Conservation (phyloP, 2,888 invertebrate species). For the Orthosia cruda region DNA sequence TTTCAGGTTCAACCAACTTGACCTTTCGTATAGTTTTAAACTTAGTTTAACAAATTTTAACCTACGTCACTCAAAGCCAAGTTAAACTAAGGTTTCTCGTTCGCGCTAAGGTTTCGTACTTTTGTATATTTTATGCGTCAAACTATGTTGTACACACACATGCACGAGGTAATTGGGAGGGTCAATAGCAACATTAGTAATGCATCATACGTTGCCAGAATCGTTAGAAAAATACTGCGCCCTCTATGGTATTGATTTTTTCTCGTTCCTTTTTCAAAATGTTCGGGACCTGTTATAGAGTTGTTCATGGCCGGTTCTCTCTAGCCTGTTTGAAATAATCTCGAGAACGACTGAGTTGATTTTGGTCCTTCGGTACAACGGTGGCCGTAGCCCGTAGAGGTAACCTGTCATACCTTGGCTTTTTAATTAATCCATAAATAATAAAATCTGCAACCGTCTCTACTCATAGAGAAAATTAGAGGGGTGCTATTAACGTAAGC, state of each 20-base stretch:
- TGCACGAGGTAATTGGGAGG: constrained; percentile 56
- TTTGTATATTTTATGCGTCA: constrained; percentile 28
- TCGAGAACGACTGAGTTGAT: not conserved
- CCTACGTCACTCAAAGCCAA: constrained; percentile 29
- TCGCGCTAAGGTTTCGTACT: constrained; percentile 41
- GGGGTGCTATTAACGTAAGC: constrained; percentile 26
- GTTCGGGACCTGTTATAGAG: not conserved
- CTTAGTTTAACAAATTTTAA: constrained; percentile 21
- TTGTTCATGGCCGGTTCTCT: not conserved
- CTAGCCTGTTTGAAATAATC: not conserved
- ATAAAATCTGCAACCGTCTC: constrained; percentile 15
- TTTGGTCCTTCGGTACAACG: not conserved
- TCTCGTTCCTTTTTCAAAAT: constrained; percentile 18
- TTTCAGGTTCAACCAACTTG: constrained; percentile 1
- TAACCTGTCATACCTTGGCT: not conserved
- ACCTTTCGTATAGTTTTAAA: constrained; percentile 25
- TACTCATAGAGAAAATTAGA: constrained; percentile 31
- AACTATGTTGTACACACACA: constrained; percentile 30
- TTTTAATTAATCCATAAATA: constrained; percentile 27
- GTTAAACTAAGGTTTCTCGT: constrained; percentile 43
- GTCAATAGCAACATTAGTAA: constrained; percentile 64
- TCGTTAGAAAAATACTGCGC: constrained; percentile 49
- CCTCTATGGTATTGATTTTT: constrained; percentile 52
- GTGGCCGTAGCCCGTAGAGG: no score
- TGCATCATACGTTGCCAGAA: constrained; percentile 57